A percentile compares a stretch with the other conserved stretches of the same genome.
Evolutionary conservation across 2,888 invertebrate species (phyloP).

Genomic region (Spicauda simplicius): DNA sequence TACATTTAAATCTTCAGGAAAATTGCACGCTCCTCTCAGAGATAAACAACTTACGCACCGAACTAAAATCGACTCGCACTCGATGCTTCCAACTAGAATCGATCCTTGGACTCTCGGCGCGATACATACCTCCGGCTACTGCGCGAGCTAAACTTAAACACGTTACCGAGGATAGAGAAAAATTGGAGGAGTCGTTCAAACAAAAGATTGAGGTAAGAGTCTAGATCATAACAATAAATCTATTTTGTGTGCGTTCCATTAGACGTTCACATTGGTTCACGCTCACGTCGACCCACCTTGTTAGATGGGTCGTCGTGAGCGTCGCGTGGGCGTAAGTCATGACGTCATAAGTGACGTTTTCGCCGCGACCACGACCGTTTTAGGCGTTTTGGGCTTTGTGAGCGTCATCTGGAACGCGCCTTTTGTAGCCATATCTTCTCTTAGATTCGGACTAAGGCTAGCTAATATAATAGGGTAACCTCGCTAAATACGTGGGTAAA

Average conservation of each 20-base stretch:
- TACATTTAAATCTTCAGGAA: conserved; percentile 73
- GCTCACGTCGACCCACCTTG: too few relatives aligned
- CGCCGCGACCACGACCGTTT: too few relatives aligned
- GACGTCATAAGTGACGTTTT: too few relatives aligned
- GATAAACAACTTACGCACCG: conserved; percentile 89
- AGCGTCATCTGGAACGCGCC: too few relatives aligned
- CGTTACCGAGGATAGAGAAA: conserved; percentile 85
- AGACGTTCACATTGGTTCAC: too few relatives aligned
- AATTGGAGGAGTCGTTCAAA: conserved; percentile 84
- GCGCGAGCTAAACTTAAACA: conserved; percentile 87
- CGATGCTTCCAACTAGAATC: conserved; percentile 89
- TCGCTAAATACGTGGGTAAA: too few relatives aligned
- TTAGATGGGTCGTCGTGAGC: too few relatives aligned
- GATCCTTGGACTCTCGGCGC: conserved; percentile 86
- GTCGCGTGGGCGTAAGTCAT: too few relatives aligned
- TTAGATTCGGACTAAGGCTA: too few relatives aligned
- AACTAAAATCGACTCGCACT: conserved; percentile 87
- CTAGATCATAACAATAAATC: not conserved
- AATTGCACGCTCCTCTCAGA: conserved; percentile 91
- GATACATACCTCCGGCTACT: conserved; percentile 83
- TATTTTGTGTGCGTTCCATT: not conserved
- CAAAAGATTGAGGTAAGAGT: conserved; percentile 71
- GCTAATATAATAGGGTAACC: too few relatives aligned
- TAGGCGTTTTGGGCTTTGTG: too few relatives aligned
- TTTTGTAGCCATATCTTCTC: too few relatives aligned